phyloP scores from a whole-genome alignment of 2,797 vertebrate genomes.

The Schizopygopsis pylzovi region DNA sequence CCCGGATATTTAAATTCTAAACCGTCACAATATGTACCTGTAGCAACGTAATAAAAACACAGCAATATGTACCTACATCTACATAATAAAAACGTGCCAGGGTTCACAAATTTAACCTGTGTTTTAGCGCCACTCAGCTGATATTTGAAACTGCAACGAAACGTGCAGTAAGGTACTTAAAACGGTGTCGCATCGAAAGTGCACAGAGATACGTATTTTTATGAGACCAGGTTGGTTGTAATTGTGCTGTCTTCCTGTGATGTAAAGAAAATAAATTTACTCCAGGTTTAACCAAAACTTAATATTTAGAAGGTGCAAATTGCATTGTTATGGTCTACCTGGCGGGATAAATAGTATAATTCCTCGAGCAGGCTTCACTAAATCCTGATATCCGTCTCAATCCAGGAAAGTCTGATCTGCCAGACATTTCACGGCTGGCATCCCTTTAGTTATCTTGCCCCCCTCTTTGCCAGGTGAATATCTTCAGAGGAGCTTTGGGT shows the following conservation, averaged over 20 bases:
- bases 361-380: constrained; percentile 27
- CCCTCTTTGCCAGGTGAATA: constrained; percentile 43
- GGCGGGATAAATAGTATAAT: constrained; percentile 40
- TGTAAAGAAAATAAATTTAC: not conserved
- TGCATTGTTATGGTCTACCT: constrained; percentile 16
- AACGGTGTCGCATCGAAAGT: no score
- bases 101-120: no score
- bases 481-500: constrained; percentile 41
- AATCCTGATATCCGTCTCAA: constrained; percentile 39
- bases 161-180: no score
- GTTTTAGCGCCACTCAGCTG: no score
- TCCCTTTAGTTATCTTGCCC: constrained; percentile 27
- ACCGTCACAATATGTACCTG: no score
- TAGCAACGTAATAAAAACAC: no score
- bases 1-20: no score
- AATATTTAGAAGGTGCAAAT: not conserved
- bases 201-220: no score
- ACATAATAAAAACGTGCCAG: no score
- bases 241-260: not conserved
- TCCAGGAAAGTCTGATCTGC: constrained; percentile 23
- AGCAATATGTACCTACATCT: no score
- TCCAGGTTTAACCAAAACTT: not conserved
- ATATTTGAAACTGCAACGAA: no score
- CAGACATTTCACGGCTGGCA: constrained; percentile 16
- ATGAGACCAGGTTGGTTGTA: not conserved